Evolutionary conservation across 2,113 vertebrate species (phyloP).

Genomic region (Rhynchomys soricoides): DNA sequence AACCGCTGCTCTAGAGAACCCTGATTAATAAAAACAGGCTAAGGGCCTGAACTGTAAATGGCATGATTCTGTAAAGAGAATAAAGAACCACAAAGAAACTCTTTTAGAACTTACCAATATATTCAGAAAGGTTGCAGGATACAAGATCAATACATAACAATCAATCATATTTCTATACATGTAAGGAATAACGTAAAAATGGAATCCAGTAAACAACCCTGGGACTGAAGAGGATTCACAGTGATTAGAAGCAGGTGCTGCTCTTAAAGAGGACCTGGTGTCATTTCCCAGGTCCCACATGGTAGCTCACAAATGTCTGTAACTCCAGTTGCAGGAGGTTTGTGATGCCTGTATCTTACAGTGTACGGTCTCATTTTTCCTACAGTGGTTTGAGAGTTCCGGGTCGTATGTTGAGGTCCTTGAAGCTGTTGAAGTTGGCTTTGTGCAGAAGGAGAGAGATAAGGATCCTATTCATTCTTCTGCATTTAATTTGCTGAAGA

Average conservation of each 20-base stretch:
- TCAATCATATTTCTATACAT: not conserved
- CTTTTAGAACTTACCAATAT: not conserved
- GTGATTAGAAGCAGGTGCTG: not conserved
- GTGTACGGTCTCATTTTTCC: not conserved
- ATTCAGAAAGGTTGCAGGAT: not conserved
- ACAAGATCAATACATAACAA: not conserved
- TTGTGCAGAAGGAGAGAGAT: not conserved
- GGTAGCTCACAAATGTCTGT: not conserved
- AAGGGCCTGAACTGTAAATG: not conserved
- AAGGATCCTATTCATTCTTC: not conserved
- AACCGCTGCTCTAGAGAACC: not conserved
- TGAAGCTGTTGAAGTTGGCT: not conserved
- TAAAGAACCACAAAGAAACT: not conserved
- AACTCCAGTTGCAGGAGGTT: not conserved
- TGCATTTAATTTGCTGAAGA: not conserved
- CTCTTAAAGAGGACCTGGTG: not conserved
- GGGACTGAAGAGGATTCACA: not conserved
- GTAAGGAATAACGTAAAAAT: not conserved
- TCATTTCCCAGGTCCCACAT: not conserved
- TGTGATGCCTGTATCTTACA: not conserved
- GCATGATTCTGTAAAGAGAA: not conserved
- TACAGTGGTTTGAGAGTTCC: not conserved
- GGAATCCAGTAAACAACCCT: not conserved
- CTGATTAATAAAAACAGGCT: not conserved
- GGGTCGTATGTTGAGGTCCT: not conserved